Evolutionary conservation across 2,888 invertebrate species (phyloP).

Genomic region (Clanis bilineata): DNA sequence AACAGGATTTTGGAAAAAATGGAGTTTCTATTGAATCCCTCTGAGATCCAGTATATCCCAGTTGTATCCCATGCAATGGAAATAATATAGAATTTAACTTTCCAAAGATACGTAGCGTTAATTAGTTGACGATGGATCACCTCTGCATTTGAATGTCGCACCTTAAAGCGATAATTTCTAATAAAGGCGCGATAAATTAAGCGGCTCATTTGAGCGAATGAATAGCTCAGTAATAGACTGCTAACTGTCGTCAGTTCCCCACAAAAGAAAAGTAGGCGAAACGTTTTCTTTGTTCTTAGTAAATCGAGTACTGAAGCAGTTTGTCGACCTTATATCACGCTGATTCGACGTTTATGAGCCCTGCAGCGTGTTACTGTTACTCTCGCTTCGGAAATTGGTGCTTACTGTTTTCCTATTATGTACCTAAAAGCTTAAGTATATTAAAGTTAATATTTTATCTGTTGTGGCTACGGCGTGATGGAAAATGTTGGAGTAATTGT

Average conservation of each 20-base stretch:
- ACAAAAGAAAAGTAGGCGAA: slow-evolving; percentile 73
- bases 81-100: neutral
- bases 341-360: slow-evolving; percentile 77
- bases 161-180: slow-evolving; percentile 57
- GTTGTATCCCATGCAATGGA: no score
- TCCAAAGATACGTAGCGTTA: neutral
- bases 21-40: no score
- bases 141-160: slow-evolving; percentile 15
- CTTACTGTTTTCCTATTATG: slow-evolving; percentile 42
- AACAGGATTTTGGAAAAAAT: no score
- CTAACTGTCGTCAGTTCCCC: slow-evolving; percentile 64
- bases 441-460: slow-evolving; percentile 28
- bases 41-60: no score
- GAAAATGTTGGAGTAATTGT: neutral
- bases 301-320: slow-evolving; percentile 74
- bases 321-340: slow-evolving; percentile 76
- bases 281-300: slow-evolving; percentile 75
- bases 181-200: slow-evolving; percentile 72
- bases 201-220: slow-evolving; percentile 75
- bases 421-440: slow-evolving; percentile 26
- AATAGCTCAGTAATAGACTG: slow-evolving; percentile 74
- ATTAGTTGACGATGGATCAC: slow-evolving; percentile 9
- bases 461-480: neutral
- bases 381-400: slow-evolving; percentile 53
- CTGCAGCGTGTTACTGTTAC: slow-evolving; percentile 56